Percentiles rank a stretch among this genome's conserved stretches.
Evolutionary conservation across 2,113 vertebrate genomes (phyloP).

Genomic region (Atlantisia rogersi): DNA sequence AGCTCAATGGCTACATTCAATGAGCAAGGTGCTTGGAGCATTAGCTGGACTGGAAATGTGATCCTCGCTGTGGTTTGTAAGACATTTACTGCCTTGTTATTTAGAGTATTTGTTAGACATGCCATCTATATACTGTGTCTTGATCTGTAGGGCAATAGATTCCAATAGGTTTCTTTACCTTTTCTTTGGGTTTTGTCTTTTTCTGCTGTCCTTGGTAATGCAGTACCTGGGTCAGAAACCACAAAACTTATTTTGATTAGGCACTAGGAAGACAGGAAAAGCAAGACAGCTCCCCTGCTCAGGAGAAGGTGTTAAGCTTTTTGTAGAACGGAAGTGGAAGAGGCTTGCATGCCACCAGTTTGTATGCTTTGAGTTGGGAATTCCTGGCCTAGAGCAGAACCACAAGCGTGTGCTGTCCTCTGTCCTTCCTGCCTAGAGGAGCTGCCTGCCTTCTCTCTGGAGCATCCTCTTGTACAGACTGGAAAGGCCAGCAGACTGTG

Average conservation of each 20-base stretch:
- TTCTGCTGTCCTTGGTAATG: neutral
- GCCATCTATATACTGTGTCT: neutral
- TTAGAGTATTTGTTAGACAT: neutral
- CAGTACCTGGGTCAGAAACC: neutral
- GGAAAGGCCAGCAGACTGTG: neutral
- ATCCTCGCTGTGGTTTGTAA: neutral
- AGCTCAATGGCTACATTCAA: neutral
- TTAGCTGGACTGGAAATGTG: neutral
- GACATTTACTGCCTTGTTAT: neutral
- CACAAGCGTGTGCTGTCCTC: neutral
- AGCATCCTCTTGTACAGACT: neutral
- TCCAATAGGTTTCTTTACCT: neutral
- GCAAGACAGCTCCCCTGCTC: fast-evolving
- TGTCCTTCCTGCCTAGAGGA: neutral
- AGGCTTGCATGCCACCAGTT: neutral
- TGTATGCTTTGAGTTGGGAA: neutral
- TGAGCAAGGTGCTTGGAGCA: neutral
- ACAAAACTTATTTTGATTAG: neutral
- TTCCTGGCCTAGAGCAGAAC: conserved; percentile 25
- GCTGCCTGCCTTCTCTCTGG: neutral
- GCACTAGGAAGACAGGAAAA: neutral
- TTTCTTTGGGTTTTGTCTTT: neutral
- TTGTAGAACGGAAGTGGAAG: neutral
- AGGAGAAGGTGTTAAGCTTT: neutral
- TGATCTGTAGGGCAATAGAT: neutral